Conservation (phyloP, 2,888 invertebrate species). For the Horisme vitalbata region DNA sequence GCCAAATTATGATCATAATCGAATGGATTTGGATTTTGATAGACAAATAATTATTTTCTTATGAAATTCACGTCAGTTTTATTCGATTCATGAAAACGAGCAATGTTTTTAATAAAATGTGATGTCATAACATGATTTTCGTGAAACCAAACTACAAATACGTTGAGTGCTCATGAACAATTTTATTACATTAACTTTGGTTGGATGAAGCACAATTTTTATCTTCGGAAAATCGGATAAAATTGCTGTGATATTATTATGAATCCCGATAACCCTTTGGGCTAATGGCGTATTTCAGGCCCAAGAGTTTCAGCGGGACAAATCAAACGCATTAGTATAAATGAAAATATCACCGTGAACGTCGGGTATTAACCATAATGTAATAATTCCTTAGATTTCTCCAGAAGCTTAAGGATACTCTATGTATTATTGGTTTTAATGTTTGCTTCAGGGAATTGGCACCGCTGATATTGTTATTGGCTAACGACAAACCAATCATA, state of each 20-base stretch:
- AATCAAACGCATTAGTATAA: slow-evolving; percentile 22
- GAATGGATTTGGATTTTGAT: slow-evolving; percentile 19
- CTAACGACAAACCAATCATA: slow-evolving; percentile 15
- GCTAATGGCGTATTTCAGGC: slow-evolving; percentile 11
- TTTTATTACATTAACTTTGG: slow-evolving; percentile 15
- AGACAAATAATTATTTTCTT: slow-evolving; percentile 15
- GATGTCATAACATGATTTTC: slow-evolving; percentile 19
- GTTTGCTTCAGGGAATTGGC: slow-evolving; percentile 12
- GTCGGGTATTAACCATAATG: slow-evolving; percentile 15
- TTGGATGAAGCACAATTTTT: slow-evolving; percentile 14
- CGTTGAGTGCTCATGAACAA: slow-evolving; percentile 13
- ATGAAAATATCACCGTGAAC: slow-evolving; percentile 8
- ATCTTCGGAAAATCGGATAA: slow-evolving; percentile 17
- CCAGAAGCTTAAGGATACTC: slow-evolving; percentile 18
- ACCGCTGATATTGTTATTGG: slow-evolving; percentile 15
- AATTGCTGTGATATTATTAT: slow-evolving; percentile 24
- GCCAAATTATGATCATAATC: slow-evolving; percentile 23
- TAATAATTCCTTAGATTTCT: slow-evolving; percentile 18
- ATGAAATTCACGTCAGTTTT: slow-evolving; percentile 11
- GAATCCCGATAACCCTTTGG: slow-evolving; percentile 24
- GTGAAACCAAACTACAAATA: slow-evolving; percentile 19
- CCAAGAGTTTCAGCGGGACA: slow-evolving; percentile 10
- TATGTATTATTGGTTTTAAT: slow-evolving; percentile 22
- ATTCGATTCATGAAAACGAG: slow-evolving; percentile 11
- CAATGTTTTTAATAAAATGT: slow-evolving; percentile 6